Base-by-base conservation (phyloP, 2,113 vertebrate species). In the Pedionomus torquatus region DNA sequence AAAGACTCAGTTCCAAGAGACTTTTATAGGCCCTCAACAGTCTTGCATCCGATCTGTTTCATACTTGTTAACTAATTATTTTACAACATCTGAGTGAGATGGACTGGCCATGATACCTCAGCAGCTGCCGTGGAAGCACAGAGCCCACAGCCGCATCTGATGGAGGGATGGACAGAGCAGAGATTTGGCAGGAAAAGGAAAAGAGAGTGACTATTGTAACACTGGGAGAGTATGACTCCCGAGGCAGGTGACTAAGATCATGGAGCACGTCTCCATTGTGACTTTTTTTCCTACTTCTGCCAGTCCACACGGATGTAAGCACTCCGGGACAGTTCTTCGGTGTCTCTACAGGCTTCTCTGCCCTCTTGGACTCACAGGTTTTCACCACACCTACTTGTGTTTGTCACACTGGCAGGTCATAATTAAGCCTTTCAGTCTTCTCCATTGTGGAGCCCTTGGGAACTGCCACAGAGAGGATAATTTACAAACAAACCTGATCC, bases 171-270 rank as follows among this genome's bases (percentile, higher is more conserved):
- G 23, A 31, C 0, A 10, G 24, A 69, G 44, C 26, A 28, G 57
- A 71, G 55, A 41, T 57, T 69, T 83, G 88, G 26, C 57, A 82
- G 48, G 3, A n/a, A 46, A 86, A 51, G 43, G 10, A 37, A 52
- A 83, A 70, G 24, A 0, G 0, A 5, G 16, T 39, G 54, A 33
- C 14, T 31, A 0, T 11, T 3, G 3, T 9, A 28, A 46, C 43
- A 17, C 15, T 16, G 37, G 15, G 35, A 84, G 58, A 72, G n/a
- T 4, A 19, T 0, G 2, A 17, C 28, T 52, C 51, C 4, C 16
- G 25, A 90, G 83, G 11, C 33, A 54, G 71, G 37, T 26, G 21
- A 20, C 12, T 28, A 18, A 68, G 24, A 10, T 9, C 14, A 2
- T 19, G 51, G 21, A 69, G 25, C 19, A 48, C 1, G 1, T 10